Conservation (phyloP, 92 coral and sea anemone genomes). For the Ricordea florida region DNA sequence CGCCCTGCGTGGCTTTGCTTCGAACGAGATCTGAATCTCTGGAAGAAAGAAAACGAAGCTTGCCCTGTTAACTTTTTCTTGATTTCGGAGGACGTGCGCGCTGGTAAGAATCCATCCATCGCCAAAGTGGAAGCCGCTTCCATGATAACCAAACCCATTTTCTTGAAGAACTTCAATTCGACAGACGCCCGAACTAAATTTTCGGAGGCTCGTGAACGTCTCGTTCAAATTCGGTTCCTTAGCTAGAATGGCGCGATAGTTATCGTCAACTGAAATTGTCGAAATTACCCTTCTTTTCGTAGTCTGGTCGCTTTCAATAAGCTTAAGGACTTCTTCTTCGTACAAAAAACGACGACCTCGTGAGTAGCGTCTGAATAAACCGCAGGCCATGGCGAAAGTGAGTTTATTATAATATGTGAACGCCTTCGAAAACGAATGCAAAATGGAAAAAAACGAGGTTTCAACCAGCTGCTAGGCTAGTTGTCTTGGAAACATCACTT, state of each 20-base stretch:
- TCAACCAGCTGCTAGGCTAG: constrained; percentile 23
- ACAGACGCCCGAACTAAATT: constrained; percentile 79
- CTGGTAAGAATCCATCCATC: constrained; percentile 84
- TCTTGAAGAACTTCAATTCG: constrained; percentile 58
- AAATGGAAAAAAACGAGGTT: background rate
- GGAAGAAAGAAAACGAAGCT: constrained; percentile 58
- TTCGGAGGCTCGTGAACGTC: constrained; percentile 52
- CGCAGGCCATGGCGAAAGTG: constrained; percentile 57
- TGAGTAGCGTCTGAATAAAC: constrained; percentile 42
- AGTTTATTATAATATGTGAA: constrained; percentile 24
- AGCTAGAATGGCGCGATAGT: constrained; percentile 50
- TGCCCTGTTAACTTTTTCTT: constrained; percentile 67
- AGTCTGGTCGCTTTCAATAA: constrained; percentile 55
- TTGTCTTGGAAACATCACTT: constrained; percentile 46
- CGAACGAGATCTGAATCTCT: constrained; percentile 38
- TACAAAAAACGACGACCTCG: constrained; percentile 74
- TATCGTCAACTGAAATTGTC: constrained; percentile 64
- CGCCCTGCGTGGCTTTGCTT: constrained; percentile 74
- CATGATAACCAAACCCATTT: constrained; percentile 44
- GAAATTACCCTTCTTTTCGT: constrained; percentile 57
- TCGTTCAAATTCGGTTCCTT: constrained; percentile 39
- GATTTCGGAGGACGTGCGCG: constrained; percentile 77
- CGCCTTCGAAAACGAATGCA: background rate
- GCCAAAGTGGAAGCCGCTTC: constrained; percentile 78
- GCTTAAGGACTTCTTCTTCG: constrained; percentile 66